These are phyloP conservation scores for Tinamus guttatus DNA, from an alignment of 2,113 vertebrate genomes.

Conservation along the genomic window DNA sequence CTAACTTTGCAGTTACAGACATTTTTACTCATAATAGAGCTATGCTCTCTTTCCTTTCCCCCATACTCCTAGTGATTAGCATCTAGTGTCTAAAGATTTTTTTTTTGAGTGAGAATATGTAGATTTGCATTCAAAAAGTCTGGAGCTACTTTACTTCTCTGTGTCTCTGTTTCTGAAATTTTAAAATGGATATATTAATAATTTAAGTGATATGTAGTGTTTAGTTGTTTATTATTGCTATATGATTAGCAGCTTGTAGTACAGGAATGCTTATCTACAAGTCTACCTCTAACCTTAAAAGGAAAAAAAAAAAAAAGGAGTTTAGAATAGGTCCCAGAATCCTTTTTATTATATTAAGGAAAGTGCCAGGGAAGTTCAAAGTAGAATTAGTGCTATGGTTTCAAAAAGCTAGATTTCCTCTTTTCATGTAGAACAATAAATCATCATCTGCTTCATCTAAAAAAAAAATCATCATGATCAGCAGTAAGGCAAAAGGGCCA, in stretches of 20 bases:
- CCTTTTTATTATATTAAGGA: background rate
- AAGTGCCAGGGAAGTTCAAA: background rate
- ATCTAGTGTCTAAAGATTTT: background rate
- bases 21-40: background rate
- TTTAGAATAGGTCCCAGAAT: background rate
- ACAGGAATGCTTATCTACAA: background rate
- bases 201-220: background rate
- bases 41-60: background rate
- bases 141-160: background rate
- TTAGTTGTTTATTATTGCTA: background rate
- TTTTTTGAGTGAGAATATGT: background rate
- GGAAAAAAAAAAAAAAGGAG: too few relatives aligned
- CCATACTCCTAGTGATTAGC: background rate
- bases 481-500: background rate
- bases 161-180: background rate
- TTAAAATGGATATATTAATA: fast-evolving
- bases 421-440: background rate
- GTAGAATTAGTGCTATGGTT: background rate
- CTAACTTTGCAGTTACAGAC: background rate
- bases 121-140: background rate
- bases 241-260: background rate
- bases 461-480: background rate
- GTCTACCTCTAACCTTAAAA: background rate
- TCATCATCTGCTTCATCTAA: background rate
- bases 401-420: background rate